Conservation (phyloP, 2,113 vertebrate species). For the Nymphicus hollandicus region DNA sequence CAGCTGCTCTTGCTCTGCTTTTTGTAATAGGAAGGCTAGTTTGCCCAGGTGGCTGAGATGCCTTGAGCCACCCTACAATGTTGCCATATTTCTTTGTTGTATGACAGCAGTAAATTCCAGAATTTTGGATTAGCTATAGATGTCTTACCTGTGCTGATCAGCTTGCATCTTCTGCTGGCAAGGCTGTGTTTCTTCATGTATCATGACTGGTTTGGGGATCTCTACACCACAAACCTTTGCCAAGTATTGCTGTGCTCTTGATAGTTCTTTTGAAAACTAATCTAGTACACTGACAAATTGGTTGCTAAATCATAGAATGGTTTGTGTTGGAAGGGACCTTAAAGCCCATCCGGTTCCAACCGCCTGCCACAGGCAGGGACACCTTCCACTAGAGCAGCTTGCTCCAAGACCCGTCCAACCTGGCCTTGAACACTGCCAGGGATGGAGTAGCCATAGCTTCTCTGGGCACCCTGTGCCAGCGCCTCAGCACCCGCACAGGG, state of each 20-base stretch:
- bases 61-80: rapidly evolving
- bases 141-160: background rate
- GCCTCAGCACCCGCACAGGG: too few relatives aligned
- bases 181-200: background rate
- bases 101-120: background rate
- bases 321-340: background rate
- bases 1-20: background rate
- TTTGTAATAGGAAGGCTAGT: background rate
- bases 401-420: too few relatives aligned
- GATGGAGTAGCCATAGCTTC: too few relatives aligned
- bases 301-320: background rate
- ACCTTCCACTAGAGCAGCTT: background rate
- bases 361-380: background rate
- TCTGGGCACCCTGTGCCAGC: too few relatives aligned
- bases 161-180: background rate
- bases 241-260: background rate
- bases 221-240: background rate
- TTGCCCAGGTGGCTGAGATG: background rate
- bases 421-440: too few relatives aligned
- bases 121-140: background rate
- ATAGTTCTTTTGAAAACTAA: background rate
- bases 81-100: background rate
- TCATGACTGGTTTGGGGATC: background rate
- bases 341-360: background rate
- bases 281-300: background rate